Base-by-base conservation (phyloP, 2,888 invertebrate species). In the Aporophyla lueneburgensis region DNA sequence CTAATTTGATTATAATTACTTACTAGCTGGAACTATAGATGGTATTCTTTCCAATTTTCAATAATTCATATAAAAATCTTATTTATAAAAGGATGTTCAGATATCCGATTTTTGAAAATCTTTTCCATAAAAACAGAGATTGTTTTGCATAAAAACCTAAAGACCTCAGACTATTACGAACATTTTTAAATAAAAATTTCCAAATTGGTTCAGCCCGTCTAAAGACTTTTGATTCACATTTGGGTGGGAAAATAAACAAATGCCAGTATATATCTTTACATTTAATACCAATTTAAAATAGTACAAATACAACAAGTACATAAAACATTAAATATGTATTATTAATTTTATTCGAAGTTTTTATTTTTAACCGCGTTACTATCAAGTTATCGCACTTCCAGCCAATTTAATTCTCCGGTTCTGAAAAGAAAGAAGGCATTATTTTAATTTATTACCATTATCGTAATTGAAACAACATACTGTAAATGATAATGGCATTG, bases 221-320 rank as follows among this genome's bases (percentile, higher is more conserved):
- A n/a, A n/a, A n/a, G n/a, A n/a, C n/a, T n/a, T n/a, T n/a, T n/a
- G n/a, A n/a, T n/a, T n/a, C n/a, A n/a, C n/a, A n/a, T n/a, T n/a
- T n/a, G n/a, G 24, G 6, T 54, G 19, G 19, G 12, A 14, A n/a
- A 75, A 76, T 58, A 43, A 40, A 58, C 51, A 75, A 40, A 77
- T 27, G 7, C 49, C 56, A 27, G 27, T 21, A 24, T 27, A 49
- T 19, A 33, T 51, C 2, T 58, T 63, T 27, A 63, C 9, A 75
- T 58, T 65, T 75, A 63, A 51, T 75, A 77, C 21, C 49, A 75
- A 76, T 56, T 19, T 40, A 33, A 16, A 33, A 16, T 19, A 21
- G 21, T 49, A 76, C 5, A 54, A 27, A 43, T 27, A 14, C 5
- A 19, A 63, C 9, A 24, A 3, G n/a, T 27, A 59, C 33, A 33